phyloP scores from a whole-genome alignment of 1,140 invertebrate genomes.

The Atopsyche davidsoni region DNA sequence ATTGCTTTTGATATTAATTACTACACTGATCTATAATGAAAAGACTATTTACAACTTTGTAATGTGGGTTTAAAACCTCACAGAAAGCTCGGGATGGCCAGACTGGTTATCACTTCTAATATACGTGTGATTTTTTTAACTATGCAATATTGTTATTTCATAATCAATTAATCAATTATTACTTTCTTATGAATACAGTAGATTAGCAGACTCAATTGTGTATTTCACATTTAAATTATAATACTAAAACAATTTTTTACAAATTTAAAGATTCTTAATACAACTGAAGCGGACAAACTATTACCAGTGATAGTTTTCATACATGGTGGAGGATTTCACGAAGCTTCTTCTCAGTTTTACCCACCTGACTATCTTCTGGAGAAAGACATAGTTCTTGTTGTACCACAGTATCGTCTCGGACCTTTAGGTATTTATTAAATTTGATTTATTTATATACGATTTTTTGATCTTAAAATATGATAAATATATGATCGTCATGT shows the following conservation, averaged over 20 bases:
- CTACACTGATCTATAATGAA: too few species aligned
- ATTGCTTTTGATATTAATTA: too few species aligned
- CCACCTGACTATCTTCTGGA: background rate
- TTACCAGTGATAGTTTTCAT: constrained; percentile 8
- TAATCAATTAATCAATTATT: too few species aligned
- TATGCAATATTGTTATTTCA: background rate
- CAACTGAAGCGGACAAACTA: background rate
- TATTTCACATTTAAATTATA: background rate
- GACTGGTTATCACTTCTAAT: too few species aligned
- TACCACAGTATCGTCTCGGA: background rate
- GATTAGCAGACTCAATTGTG: too few species aligned
- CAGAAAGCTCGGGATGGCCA: too few species aligned
- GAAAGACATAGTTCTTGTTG: constrained; percentile 1
- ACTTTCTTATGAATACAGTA: too few species aligned
- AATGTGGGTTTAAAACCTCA: too few species aligned
- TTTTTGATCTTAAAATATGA: background rate
- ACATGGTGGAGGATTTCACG: constrained; percentile 1
- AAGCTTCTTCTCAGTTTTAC: background rate
- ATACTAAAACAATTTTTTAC: too few species aligned
- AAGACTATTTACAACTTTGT: too few species aligned
- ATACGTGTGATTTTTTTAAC: background rate
- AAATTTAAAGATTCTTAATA: background rate
- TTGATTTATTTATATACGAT: too few species aligned
- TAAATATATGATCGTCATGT: too few species aligned
- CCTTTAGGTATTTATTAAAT: background rate